Conservation (phyloP, 2,113 vertebrate genomes). For the Neodon shergylaensis region DNA sequence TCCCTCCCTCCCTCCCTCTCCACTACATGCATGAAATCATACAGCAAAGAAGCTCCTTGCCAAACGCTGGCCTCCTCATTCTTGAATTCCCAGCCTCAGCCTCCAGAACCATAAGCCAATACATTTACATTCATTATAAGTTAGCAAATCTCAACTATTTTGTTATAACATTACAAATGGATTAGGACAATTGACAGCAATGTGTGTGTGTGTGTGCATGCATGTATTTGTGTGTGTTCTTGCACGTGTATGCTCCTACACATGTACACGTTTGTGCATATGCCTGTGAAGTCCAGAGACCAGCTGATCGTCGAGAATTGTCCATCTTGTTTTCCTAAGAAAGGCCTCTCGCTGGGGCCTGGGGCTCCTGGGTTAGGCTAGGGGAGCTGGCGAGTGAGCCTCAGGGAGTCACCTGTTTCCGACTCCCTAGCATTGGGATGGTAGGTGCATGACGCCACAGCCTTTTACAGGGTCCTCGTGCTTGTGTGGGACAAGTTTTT, state of each 20-base stretch:
- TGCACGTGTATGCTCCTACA: rapidly evolving
- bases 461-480: not conserved
- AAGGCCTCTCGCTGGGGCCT: not conserved
- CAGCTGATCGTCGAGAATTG: not conserved
- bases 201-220: not conserved
- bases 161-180: too few relatives aligned
- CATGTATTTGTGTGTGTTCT: not conserved
- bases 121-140: not conserved
- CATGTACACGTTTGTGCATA: not conserved
- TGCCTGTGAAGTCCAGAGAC: not conserved
- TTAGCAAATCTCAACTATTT: not conserved
- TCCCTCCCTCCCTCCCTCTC: not conserved
- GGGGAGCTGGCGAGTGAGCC: not conserved
- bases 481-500: not conserved
- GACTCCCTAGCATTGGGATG: too few relatives aligned
- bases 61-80: not conserved
- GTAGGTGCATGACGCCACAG: too few relatives aligned
- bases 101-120: not conserved
- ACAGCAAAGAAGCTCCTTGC: too few relatives aligned
- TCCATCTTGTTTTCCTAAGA: not conserved
- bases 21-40: not conserved
- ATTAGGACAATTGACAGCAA: not conserved
- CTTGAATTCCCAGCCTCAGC: not conserved
- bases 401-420: not conserved
- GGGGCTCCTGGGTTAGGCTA: not conserved